Evolutionary conservation across 2,888 invertebrate genomes (phyloP).

Genomic region (Schizotus pectinicornis): DNA sequence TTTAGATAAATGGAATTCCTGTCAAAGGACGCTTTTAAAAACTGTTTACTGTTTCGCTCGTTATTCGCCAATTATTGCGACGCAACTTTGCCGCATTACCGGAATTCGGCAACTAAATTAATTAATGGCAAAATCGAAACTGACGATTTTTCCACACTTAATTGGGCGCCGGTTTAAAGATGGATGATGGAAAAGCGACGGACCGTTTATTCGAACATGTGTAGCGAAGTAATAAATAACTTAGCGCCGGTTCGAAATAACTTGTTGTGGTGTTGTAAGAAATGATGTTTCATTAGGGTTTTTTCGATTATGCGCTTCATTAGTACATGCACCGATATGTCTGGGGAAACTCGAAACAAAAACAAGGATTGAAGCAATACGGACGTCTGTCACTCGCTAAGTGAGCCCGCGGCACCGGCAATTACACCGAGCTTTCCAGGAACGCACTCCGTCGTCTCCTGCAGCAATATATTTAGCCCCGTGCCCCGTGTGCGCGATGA

Average conservation of each 20-base stretch:
- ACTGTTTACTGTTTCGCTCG: constrained; percentile 19
- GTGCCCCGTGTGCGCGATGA: too few species aligned
- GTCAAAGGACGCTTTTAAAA: constrained; percentile 28
- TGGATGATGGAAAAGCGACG: constrained; percentile 28
- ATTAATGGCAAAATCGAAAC: not conserved
- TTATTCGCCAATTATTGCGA: constrained; percentile 12
- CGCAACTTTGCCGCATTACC: too few species aligned
- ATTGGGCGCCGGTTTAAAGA: not conserved
- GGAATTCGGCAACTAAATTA: not conserved
- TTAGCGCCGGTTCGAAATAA: constrained; percentile 41
- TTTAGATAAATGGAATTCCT: constrained; percentile 48
- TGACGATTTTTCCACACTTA: not conserved
- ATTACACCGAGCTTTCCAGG: constrained; percentile 5
- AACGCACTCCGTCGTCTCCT: not conserved
- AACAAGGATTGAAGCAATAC: constrained; percentile 2
- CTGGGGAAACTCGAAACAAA: constrained; percentile 12
- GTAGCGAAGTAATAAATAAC: constrained; percentile 39
- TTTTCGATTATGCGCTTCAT: constrained; percentile 32
- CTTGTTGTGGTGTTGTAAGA: constrained; percentile 35
- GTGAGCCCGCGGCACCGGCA: not conserved
- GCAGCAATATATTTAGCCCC: too few species aligned
- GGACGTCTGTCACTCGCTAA: constrained; percentile 12
- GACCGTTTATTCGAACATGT: constrained; percentile 33
- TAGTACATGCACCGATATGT: constrained; percentile 25
- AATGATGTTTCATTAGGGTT: constrained; percentile 34